Conservation (phyloP, 2,113 vertebrate genomes). For the Taxidea taxus region DNA sequence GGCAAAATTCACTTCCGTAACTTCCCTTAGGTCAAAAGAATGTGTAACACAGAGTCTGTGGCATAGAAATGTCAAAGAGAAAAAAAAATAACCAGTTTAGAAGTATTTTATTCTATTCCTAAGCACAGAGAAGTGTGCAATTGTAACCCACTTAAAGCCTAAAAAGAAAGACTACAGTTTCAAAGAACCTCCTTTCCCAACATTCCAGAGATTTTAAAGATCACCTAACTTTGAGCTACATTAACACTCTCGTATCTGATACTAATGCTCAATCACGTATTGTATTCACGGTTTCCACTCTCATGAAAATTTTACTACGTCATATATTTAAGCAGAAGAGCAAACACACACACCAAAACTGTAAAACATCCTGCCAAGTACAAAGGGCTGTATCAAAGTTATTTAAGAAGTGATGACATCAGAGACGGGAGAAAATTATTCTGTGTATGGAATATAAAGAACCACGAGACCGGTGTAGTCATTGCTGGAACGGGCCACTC, state of each 20-base stretch:
- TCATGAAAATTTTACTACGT: not conserved
- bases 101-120: conserved; percentile 20
- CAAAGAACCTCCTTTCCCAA: not conserved
- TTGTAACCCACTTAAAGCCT: conserved; percentile 33
- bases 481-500: not conserved
- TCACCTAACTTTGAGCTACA: not conserved
- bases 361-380: not conserved
- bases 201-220: not conserved
- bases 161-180: not conserved
- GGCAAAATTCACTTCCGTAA: not conserved
- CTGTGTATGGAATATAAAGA: not conserved
- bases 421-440: conserved; percentile 1
- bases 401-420: conserved; percentile 15
- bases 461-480: not conserved
- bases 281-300: not conserved
- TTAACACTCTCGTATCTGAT: not conserved
- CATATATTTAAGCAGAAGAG: not conserved
- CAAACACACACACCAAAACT: not conserved
- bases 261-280: not conserved
- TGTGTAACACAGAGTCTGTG: not conserved
- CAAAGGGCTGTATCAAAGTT: not conserved
- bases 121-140: not conserved
- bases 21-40: not conserved
- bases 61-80: conserved; percentile 8
- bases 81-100: not conserved